These are phyloP conservation scores for Epirrita christyi DNA, from an alignment of 2,888 invertebrate species.

Conservation along the genomic window DNA sequence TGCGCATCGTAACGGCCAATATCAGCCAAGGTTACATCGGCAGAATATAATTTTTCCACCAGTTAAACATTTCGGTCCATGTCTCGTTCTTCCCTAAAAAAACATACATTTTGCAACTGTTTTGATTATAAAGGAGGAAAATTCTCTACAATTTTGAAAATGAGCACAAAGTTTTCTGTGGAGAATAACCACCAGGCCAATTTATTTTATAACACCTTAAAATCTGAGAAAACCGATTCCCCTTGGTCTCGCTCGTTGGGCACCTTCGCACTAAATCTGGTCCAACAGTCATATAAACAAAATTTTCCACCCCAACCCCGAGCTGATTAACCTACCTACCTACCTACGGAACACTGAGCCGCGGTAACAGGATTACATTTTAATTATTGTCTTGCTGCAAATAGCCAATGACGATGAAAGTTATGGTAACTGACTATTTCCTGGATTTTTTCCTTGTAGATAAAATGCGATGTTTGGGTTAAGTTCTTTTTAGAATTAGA, in stretches of 20 bases:
- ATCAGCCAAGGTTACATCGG: too few species aligned
- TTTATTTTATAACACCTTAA: conserved; percentile 24
- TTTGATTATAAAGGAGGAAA: too few species aligned
- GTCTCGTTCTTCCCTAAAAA: too few species aligned
- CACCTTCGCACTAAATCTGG: conserved; percentile 53
- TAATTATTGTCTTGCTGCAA: conserved; percentile 35
- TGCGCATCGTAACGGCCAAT: too few species aligned
- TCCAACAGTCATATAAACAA: conserved; percentile 58
- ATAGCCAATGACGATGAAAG: conserved; percentile 31
- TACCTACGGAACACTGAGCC: conserved; percentile 25
- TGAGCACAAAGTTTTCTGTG: too few species aligned
- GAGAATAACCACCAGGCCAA: conserved; percentile 2
- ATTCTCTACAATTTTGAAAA: too few species aligned
- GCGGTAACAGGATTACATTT: conserved; percentile 34
- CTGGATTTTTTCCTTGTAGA: conserved; percentile 7
- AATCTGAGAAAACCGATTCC: conserved; percentile 28
- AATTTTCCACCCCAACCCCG: conserved; percentile 47
- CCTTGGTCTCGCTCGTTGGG: conserved; percentile 50
- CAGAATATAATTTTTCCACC: too few species aligned
- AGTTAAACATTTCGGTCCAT: too few species aligned
- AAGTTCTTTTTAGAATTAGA: conserved; percentile 3
- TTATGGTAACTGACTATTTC: conserved; percentile 22
- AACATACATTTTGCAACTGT: too few species aligned
- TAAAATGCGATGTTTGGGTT: conserved; percentile 9
- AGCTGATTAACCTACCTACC: conserved; percentile 54